Percentiles rank a stretch among this genome's conserved stretches.
These are phyloP conservation scores for Planococcus citri DNA, from an alignment of 1,140 invertebrate species.

Conservation along the genomic window DNA sequence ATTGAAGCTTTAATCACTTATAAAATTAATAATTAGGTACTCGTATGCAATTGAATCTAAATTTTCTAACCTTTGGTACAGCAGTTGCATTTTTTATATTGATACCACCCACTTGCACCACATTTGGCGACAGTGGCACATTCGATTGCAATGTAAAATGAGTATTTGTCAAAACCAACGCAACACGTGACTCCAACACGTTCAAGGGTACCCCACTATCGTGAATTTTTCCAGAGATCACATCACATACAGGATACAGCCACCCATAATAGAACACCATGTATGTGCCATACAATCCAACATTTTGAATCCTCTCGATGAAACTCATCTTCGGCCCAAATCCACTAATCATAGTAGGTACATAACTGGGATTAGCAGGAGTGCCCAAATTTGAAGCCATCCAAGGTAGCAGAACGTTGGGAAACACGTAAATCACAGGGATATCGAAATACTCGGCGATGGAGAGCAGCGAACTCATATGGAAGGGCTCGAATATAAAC, in stretches of 20 bases:
- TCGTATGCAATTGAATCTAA: too few relatives aligned
- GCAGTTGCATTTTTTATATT: neutral
- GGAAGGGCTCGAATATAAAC: neutral
- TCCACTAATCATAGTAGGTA: neutral
- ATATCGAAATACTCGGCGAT: neutral
- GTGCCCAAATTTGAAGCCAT: neutral
- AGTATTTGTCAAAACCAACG: neutral
- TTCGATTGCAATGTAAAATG: neutral
- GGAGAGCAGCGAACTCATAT: neutral
- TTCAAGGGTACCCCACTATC: neutral
- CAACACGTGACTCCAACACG: neutral
- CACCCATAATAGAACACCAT: neutral
- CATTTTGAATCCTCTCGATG: neutral
- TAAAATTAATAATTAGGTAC: too few relatives aligned
- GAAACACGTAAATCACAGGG: neutral
- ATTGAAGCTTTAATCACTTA: too few relatives aligned
- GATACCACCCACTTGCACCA: neutral
- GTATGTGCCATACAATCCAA: neutral
- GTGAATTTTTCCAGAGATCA: neutral
- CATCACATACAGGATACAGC: neutral
- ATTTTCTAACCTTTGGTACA: too few relatives aligned
- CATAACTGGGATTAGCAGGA: neutral
- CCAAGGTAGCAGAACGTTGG: neutral
- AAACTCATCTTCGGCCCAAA: neutral
- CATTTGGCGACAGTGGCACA: neutral